Evolutionary conservation across 2,797 vertebrate species (phyloP).

Genomic region (Adelosebastes latens): DNA sequence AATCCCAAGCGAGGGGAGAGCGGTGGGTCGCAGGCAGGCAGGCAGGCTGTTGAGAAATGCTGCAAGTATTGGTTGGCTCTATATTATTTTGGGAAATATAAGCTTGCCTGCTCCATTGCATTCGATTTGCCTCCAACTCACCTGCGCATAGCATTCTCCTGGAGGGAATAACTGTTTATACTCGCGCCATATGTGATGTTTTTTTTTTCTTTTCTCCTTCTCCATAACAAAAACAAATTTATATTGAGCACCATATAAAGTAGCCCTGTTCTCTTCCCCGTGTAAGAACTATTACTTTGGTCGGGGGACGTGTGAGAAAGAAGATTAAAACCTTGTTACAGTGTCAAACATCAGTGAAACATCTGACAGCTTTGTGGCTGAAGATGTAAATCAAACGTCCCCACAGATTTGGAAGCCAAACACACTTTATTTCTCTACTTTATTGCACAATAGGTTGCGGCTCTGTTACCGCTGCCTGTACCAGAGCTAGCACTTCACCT

Average conservation of each 20-base stretch:
- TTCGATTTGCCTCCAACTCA: slow-evolving; percentile 76
- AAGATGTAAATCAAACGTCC: slow-evolving; percentile 48
- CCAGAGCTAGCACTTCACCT: background rate
- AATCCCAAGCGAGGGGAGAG: slow-evolving; percentile 43
- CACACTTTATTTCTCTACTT: slow-evolving; percentile 30
- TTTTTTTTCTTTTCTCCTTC: background rate
- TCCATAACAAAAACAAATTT: slow-evolving; percentile 42
- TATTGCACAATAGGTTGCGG: slow-evolving; percentile 16
- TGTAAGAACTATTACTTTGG: slow-evolving; percentile 35
- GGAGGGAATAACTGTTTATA: slow-evolving; percentile 64
- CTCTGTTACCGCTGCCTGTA: slow-evolving; percentile 1
- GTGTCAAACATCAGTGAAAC: slow-evolving; percentile 29
- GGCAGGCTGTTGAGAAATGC: slow-evolving; percentile 41
- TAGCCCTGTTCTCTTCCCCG: slow-evolving; percentile 11
- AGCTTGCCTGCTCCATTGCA: slow-evolving; percentile 64
- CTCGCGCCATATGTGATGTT: slow-evolving; percentile 49
- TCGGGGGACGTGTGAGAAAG: slow-evolving; percentile 1
- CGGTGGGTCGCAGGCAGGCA: slow-evolving; percentile 20
- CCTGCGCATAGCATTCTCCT: slow-evolving; percentile 53
- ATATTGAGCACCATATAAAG: slow-evolving; percentile 31
- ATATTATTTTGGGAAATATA: slow-evolving; percentile 73
- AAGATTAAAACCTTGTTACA: slow-evolving; percentile 56
- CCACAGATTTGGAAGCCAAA: slow-evolving; percentile 24
- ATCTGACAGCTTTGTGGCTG: slow-evolving; percentile 44
- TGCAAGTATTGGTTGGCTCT: slow-evolving; percentile 47